Conservation (phyloP, 1,140 invertebrate genomes). For the Megathymus violae region DNA sequence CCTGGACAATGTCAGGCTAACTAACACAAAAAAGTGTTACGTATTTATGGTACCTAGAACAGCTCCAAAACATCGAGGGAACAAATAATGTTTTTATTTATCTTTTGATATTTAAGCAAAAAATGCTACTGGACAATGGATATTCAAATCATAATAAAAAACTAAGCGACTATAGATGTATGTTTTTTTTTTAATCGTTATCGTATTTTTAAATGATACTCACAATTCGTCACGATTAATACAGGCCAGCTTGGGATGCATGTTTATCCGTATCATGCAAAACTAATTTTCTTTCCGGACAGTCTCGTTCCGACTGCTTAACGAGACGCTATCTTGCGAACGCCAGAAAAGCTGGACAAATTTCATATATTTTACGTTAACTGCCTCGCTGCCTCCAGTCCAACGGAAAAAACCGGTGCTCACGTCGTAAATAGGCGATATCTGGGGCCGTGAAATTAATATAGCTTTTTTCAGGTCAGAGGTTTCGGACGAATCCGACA, state of each 20-base stretch:
- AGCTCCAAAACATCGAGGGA: too few relatives aligned
- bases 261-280: conserved; percentile 17
- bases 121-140: too few relatives aligned
- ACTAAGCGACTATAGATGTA: too few relatives aligned
- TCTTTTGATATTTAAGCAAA: too few relatives aligned
- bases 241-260: background rate
- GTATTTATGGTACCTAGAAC: background rate
- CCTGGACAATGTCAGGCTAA: conserved; percentile 9
- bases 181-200: too few relatives aligned
- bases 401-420: conserved; percentile 18
- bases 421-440: conserved; percentile 29
- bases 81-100: too few relatives aligned
- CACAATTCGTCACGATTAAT: too few relatives aligned
- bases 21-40: too few relatives aligned
- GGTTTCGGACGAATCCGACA: conserved; percentile 15
- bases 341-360: conserved; percentile 9
- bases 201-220: too few relatives aligned
- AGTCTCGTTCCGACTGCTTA: conserved; percentile 10
- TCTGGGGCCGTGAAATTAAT: conserved; percentile 28
- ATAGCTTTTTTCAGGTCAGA: conserved; percentile 29
- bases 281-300: conserved; percentile 20
- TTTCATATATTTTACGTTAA: conserved; percentile 28
- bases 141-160: too few relatives aligned
- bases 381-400: conserved; percentile 2
- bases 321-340: conserved; percentile 7